Evolutionary conservation across 2,888 invertebrate species (phyloP), one percentile per base, ranked within the genome.

Genomic region (Campaea margaritaria): DNA sequence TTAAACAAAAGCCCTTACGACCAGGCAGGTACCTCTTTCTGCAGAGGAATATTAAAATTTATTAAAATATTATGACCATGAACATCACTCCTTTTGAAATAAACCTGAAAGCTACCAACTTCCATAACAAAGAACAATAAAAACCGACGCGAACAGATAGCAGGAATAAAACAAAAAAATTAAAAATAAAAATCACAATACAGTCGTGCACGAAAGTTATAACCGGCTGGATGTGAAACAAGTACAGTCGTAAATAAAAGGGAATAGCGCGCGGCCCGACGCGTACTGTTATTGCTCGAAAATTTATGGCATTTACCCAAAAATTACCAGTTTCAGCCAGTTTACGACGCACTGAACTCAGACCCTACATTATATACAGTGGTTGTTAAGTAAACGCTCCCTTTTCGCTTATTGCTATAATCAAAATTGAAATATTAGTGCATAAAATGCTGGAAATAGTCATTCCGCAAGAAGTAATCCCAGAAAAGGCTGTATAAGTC

Each of bases 161-260:
- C 74, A 56, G 74, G 70, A 76, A 77, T 79, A 81, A 81, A 86
- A 82, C 82, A 79, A 80, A 81, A 74, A 74, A 80, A 65, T 61
- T 48, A 55, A 61, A 61, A 83, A 83, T 79, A 83, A 86, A 87
- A 87, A 86, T 84, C 82, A 83, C 83, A 86, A 84, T 87, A 87
- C 86, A 86, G 83, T 83, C 87, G 83, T 76, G 81, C 81, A 82
- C 84, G 85, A 85, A 89, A 89, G 83, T 88, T 87, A 86, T 84
- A 85, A 83, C 82, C 78, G 74, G 75, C 87, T 86, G 89, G 83
- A 86, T 86, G 84, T 88, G 88, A 89, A 87, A 87, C 88, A 86
- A 91, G 91, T 90, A 86, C 83, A 85, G 86, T 87, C 89, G 85
- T 91, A 91, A 91, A 91, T 89, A 91, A 89, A 89, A 87, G 78